A percentile compares a stretch with the other conserved stretches of the same genome.
phyloP scores from a whole-genome alignment of 2,888 invertebrate genomes.

The Anagyrus pseudococci region DNA sequence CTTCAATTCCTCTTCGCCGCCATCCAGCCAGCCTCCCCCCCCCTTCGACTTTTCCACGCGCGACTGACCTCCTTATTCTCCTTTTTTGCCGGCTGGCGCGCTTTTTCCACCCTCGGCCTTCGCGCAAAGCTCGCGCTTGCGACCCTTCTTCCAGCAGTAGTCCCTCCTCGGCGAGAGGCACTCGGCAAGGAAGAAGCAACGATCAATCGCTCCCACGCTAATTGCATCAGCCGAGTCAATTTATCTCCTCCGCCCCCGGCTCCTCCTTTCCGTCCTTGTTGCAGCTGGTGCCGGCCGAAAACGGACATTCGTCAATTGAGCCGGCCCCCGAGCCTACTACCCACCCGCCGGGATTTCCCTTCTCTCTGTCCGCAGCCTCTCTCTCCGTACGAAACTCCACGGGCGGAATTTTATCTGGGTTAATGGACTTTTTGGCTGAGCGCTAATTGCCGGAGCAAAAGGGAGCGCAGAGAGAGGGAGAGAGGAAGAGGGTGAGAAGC shows the following conservation, averaged over 20 bases:
- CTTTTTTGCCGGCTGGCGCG: background rate
- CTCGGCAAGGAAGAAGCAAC: background rate
- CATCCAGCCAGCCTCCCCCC: background rate
- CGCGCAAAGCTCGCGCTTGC: background rate
- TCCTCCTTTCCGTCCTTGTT: constrained; percentile 1
- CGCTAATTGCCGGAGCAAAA: constrained; percentile 36
- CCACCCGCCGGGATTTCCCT: constrained; percentile 1
- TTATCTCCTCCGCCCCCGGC: no score
- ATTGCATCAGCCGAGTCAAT: constrained; percentile 37
- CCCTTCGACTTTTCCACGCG: background rate
- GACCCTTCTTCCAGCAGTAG: background rate
- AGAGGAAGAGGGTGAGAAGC: no score
- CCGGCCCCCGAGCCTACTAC: constrained; percentile 4
- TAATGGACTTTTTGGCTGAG: constrained; percentile 31
- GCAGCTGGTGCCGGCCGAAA: constrained; percentile 14
- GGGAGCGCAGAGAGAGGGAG: no score
- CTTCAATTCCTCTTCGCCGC: no score
- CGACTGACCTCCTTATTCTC: background rate
- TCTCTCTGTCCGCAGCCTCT: constrained; percentile 3
- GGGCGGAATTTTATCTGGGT: constrained; percentile 33
- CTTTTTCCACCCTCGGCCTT: constrained; percentile 3
- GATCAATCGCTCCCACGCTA: constrained; percentile 32
- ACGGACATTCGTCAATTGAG: constrained; percentile 34
- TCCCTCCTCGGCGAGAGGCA: background rate
- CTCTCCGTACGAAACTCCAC: no score